Evolutionary conservation across 2,888 invertebrate genomes (phyloP), one percentile per base, ranked within the genome.

Genomic region (Callinectes sapidus): DNA sequence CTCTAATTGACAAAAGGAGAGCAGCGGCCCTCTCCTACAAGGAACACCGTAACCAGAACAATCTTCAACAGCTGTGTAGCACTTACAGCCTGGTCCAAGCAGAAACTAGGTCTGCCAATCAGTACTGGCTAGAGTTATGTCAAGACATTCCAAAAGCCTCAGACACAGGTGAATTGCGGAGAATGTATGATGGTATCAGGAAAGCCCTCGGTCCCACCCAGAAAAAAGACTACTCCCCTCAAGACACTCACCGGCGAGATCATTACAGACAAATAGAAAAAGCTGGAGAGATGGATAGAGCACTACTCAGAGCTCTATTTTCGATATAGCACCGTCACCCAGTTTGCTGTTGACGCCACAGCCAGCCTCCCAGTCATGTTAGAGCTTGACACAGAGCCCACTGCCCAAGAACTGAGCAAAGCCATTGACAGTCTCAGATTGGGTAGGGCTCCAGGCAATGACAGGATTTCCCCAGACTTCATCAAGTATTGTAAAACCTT

Each of bases 371-470:
- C 55, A 55, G 55, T 55, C 55, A 55, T 55, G 55, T 14, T 55
- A 55, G 55, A 55, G 6, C 55, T 55, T 55, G 55, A 55, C 55
- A 10, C 14, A 8, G 55, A 55, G 55, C 55, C 55, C 55, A 55
- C 55, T 55, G 16, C 16, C 5, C 66, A 91, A 35, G 91, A 91
- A 39, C 87, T 61, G 16, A 39, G 66, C n/a, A 85, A 87, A 23
- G 55, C 91, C 55, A 87, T 91, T 10, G n/a, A 35, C 39, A n/a
- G 39, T 39, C 71, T 91, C 32, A 23, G 87, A 2, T n/a, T 16
- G n/a, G 91, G 87, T 13, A 91, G 87, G 32, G 55, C 87, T 42
- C 91, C 91, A 66, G 91, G 91, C 23, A 55, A 14, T 35, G 87
- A 91, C 32, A 18, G 87, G 16, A 91, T 91, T 66, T 87, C 91